Percentiles rank a stretch among this genome's conserved stretches.
These are phyloP conservation scores for Agrotis ipsilon DNA, from an alignment of 2,888 invertebrate species.

Conservation along the genomic window DNA sequence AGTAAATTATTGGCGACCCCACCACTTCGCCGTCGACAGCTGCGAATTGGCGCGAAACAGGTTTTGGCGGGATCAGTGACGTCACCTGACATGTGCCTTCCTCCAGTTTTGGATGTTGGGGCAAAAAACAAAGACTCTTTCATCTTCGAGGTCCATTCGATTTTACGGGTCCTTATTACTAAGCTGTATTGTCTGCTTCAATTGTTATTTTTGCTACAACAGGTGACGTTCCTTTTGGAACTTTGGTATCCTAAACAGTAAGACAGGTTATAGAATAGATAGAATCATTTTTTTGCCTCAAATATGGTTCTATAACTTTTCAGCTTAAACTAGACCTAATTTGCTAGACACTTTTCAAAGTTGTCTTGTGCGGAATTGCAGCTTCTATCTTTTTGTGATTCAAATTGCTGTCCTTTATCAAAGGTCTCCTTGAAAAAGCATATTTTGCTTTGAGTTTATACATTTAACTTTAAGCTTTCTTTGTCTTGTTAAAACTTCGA, in stretches of 20 bases:
- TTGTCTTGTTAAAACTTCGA: slow-evolving; percentile 16
- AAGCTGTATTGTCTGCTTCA: slow-evolving; percentile 53
- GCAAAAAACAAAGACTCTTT: slow-evolving; percentile 81
- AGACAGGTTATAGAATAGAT: slow-evolving; percentile 9
- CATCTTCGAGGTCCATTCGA: slow-evolving; percentile 75
- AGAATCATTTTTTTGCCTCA: too few species aligned
- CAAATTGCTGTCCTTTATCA: not conserved
- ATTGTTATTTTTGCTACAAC: slow-evolving; percentile 58
- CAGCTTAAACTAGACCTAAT: slow-evolving; percentile 1
- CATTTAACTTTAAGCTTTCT: not conserved
- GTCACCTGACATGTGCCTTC: slow-evolving; percentile 87
- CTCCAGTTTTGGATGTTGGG: slow-evolving; percentile 75
- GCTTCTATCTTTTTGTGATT: not conserved
- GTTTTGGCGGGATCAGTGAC: slow-evolving; percentile 86
- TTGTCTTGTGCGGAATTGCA: not conserved
- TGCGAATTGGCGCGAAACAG: slow-evolving; percentile 90
- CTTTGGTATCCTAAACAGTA: not conserved
- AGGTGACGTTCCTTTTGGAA: slow-evolving; percentile 58
- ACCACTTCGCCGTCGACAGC: slow-evolving; percentile 86
- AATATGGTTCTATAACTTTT: too few species aligned
- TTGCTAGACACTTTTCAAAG: not conserved
- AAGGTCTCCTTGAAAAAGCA: too few species aligned
- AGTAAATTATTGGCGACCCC: slow-evolving; percentile 79
- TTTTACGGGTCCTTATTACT: slow-evolving; percentile 81
- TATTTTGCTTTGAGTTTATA: not conserved